phyloP scores from a whole-genome alignment of 2,113 vertebrate genomes.

The Nesoenas mayeri region DNA sequence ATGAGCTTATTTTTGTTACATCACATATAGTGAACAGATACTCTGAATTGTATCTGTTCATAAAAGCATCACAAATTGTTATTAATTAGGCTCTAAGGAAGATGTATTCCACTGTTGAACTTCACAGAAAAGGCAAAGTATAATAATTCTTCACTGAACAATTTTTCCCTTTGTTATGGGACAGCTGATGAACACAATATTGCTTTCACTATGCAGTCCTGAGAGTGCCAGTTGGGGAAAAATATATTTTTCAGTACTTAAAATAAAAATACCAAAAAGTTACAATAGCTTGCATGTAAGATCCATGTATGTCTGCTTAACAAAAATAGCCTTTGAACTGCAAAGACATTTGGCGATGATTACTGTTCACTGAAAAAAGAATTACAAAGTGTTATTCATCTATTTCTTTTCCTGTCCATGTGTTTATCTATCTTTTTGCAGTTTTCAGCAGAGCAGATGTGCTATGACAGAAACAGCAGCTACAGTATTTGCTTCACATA shows the following conservation, averaged over 20 bases:
- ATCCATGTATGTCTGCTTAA: conserved; percentile 36
- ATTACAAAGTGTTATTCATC: conserved; percentile 47
- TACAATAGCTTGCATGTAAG: conserved; percentile 50
- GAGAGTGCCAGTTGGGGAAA: neutral
- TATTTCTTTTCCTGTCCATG: conserved; percentile 50
- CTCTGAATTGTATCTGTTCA: conserved; percentile 32
- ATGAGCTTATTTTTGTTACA: conserved; percentile 48
- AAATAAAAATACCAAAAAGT: conserved; percentile 24
- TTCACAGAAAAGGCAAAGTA: conserved; percentile 55
- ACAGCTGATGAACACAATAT: conserved; percentile 16
- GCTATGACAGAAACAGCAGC: conserved; percentile 70
- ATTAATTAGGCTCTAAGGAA: conserved; percentile 62
- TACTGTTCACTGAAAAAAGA: conserved; percentile 43
- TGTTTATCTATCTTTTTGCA: conserved; percentile 74
- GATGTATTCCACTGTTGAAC: conserved; percentile 27
- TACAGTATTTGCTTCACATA: conserved; percentile 68
- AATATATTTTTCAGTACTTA: neutral
- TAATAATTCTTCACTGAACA: conserved; percentile 41
- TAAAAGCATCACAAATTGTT: conserved; percentile 43
- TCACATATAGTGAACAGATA: conserved; percentile 22
- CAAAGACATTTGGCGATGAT: conserved; percentile 49
- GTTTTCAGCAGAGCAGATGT: conserved; percentile 74
- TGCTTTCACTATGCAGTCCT: conserved; percentile 22
- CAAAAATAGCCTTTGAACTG: conserved; percentile 36
- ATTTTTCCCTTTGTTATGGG: conserved; percentile 45